phyloP scores from a whole-genome alignment of 1,140 invertebrate species.

The Bombus balteatus region DNA sequence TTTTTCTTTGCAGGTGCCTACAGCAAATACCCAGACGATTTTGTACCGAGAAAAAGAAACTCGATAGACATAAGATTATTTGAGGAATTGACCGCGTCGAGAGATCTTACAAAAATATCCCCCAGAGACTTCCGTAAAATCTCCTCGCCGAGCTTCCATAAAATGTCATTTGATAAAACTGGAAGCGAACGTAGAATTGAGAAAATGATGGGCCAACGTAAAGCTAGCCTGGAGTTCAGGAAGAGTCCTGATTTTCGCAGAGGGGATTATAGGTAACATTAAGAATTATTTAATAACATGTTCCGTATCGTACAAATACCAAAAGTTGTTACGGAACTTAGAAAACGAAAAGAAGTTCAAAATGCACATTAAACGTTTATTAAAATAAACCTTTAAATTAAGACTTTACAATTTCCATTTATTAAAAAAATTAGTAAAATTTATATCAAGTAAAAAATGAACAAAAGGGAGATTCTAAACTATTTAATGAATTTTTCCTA shows the following conservation, averaged over 20 bases:
- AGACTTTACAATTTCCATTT: no score
- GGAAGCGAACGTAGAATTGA: slow-evolving; percentile 77
- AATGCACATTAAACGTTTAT: neutral
- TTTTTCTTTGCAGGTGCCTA: slow-evolving; percentile 69
- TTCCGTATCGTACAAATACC: neutral
- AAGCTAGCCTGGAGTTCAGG: slow-evolving; percentile 79
- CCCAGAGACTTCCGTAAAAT: slow-evolving; percentile 77
- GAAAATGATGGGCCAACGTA: slow-evolving; percentile 72
- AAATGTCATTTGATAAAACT: slow-evolving; percentile 80
- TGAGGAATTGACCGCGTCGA: slow-evolving; percentile 73
- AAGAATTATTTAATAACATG: neutral
- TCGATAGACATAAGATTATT: slow-evolving; percentile 78
- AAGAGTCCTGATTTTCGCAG: slow-evolving; percentile 79
- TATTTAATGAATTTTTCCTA: slow-evolving; percentile 14
- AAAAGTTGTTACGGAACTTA: neutral
- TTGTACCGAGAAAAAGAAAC: slow-evolving; percentile 78
- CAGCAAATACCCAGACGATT: slow-evolving; percentile 78
- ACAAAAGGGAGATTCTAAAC: neutral
- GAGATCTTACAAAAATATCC: slow-evolving; percentile 72
- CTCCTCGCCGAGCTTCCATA: slow-evolving; percentile 78
- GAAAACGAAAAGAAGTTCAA: neutral
- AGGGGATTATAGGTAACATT: slow-evolving; percentile 76
- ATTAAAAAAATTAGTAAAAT: no score
- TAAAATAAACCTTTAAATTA: neutral
- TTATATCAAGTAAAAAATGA: neutral